These are phyloP conservation scores for Zaprionus africanus DNA, from an alignment of 1,140 invertebrate genomes.

Conservation along the genomic window DNA sequence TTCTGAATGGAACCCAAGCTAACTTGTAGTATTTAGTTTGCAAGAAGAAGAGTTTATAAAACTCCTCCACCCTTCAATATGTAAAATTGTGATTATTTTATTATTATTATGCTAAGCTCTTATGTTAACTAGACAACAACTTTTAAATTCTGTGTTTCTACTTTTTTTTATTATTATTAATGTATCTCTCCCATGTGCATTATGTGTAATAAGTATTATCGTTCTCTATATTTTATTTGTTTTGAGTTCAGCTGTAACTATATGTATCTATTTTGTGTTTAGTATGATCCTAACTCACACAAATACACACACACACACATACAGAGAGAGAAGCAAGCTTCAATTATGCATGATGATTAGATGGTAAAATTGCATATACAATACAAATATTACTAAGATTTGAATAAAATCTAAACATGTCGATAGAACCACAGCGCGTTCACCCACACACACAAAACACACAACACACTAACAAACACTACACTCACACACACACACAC, in stretches of 20 bases:
- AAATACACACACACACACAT: constrained; percentile 1
- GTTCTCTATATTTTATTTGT: constrained; percentile 21
- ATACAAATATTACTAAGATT: constrained; percentile 51
- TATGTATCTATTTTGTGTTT: constrained; percentile 18
- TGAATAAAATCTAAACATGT: constrained; percentile 68
- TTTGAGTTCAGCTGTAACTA: constrained; percentile 15
- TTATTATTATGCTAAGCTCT: constrained; percentile 54
- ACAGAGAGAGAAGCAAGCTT: constrained; percentile 21
- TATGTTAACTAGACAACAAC: constrained; percentile 47
- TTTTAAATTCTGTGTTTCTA: constrained; percentile 36
- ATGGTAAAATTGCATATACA: constrained; percentile 30
- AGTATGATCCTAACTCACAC: constrained; percentile 6
- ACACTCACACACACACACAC: constrained; percentile 5
- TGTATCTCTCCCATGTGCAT: constrained; percentile 18
- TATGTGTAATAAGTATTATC: constrained; percentile 46
- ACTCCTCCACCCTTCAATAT: constrained; percentile 59
- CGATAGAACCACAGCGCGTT: constrained; percentile 78
- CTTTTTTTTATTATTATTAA: constrained; percentile 16
- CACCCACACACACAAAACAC: constrained; percentile 46
- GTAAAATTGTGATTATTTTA: constrained; percentile 79
- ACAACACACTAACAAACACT: constrained; percentile 9
- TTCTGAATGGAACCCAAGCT: constrained; percentile 26
- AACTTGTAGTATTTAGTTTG: constrained; percentile 65
- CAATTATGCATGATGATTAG: constrained; percentile 30
- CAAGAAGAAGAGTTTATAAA: constrained; percentile 60